A percentile compares a stretch with the other conserved stretches of the same genome.
Evolutionary conservation across 2,888 invertebrate genomes (phyloP).

Genomic region (Caenorhabditis sp.): DNA sequence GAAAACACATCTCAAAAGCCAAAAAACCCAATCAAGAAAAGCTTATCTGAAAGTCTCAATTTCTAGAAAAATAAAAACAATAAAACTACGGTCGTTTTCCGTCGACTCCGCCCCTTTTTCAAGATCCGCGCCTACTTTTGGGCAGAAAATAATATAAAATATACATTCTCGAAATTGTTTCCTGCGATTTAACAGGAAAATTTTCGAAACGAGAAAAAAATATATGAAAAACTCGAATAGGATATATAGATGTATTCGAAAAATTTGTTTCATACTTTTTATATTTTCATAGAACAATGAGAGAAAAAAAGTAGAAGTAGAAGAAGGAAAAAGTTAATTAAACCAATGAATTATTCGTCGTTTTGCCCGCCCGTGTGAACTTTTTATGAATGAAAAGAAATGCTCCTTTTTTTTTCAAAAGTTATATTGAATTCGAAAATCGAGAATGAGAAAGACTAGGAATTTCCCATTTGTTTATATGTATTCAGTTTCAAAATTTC

Average conservation of each 20-base stretch:
- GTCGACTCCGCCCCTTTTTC: background rate
- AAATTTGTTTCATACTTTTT: background rate
- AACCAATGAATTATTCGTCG: background rate
- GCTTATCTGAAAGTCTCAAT: no score
- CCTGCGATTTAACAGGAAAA: background rate
- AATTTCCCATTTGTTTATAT: background rate
- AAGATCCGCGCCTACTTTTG: background rate
- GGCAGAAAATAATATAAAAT: no score
- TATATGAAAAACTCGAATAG: background rate
- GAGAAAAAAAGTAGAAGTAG: background rate
- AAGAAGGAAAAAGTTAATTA: background rate
- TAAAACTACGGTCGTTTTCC: background rate
- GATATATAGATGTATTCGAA: background rate
- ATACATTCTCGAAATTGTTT: background rate
- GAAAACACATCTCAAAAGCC: no score
- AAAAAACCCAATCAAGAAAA: no score
- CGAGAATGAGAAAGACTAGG: background rate
- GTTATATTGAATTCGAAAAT: background rate
- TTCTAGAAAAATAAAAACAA: background rate
- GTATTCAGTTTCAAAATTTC: background rate
- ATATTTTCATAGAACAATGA: background rate
- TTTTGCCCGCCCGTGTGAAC: constrained; percentile 1
- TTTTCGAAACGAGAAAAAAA: background rate
- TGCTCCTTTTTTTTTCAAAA: background rate
- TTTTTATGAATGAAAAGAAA: background rate